Conservation (phyloP, 2,888 invertebrate species). For the Brassicogethes aeneus region DNA sequence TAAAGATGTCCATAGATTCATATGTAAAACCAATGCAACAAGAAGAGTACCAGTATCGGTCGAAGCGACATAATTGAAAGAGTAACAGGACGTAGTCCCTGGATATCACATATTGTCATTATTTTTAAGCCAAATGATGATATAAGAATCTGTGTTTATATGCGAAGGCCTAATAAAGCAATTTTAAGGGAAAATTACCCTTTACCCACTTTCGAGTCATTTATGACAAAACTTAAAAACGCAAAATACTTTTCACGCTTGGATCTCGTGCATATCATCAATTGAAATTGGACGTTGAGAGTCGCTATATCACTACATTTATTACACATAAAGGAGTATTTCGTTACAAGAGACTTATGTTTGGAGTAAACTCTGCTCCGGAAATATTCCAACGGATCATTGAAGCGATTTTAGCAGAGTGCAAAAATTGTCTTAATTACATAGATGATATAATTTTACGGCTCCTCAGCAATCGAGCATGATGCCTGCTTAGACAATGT, state of each 20-base stretch:
- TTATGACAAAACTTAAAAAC: not conserved
- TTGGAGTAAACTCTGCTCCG: constrained; percentile 17
- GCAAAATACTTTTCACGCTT: not conserved
- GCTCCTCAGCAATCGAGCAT: not conserved
- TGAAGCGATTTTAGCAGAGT: constrained; percentile 27
- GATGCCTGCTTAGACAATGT: constrained; percentile 1
- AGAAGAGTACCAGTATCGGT: no score
- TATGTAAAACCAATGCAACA: no score
- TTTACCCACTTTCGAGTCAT: not conserved
- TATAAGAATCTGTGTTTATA: no score
- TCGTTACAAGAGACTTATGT: constrained; percentile 30
- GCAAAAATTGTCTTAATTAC: constrained; percentile 23
- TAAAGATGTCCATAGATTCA: no score
- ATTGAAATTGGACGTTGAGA: not conserved
- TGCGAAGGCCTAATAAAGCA: no score
- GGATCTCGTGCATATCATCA: not conserved
- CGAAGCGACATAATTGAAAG: no score
- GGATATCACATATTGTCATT: no score
- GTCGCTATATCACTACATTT: constrained; percentile 21
- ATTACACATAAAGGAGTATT: constrained; percentile 25
- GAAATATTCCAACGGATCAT: constrained; percentile 29
- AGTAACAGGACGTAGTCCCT: no score
- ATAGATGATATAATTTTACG: not conserved
- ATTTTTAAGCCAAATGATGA: no score
- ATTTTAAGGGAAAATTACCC: no score